Evolutionary conservation across 1,140 invertebrate species (phyloP).

Genomic region (Orchestia grillus): DNA sequence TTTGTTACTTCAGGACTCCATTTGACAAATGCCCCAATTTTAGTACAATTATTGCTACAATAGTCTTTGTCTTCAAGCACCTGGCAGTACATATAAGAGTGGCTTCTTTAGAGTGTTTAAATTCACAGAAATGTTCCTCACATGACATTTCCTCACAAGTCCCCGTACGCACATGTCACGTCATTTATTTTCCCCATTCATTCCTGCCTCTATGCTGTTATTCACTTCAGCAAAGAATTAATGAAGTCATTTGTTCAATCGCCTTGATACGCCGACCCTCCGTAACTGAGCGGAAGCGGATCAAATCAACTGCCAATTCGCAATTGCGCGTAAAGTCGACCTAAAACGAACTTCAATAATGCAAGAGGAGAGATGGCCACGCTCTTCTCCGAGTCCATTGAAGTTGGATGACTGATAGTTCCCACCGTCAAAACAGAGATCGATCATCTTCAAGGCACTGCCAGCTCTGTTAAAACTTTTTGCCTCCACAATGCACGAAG

Average conservation of each 20-base stretch:
- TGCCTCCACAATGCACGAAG: neutral
- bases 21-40: too few species aligned
- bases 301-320: neutral
- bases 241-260: neutral
- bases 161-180: neutral
- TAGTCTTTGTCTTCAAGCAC: too few species aligned
- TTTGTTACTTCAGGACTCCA: too few species aligned
- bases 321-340: neutral
- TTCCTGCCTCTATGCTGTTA: neutral
- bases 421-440: neutral
- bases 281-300: neutral
- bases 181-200: neutral
- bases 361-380: neutral
- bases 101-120: neutral
- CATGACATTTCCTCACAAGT: neutral
- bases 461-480: neutral
- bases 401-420: conserved; percentile 1
- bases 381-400: neutral
- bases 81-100: too few species aligned
- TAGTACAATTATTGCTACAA: too few species aligned
- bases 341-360: neutral
- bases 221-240: neutral
- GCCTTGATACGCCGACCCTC: neutral
- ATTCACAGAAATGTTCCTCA: neutral
- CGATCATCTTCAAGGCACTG: neutral